A percentile compares a stretch with the other conserved stretches of the same genome.
These are phyloP conservation scores for Semibalanus balanoides DNA, from an alignment of 1,140 invertebrate genomes.

Conservation along the genomic window DNA sequence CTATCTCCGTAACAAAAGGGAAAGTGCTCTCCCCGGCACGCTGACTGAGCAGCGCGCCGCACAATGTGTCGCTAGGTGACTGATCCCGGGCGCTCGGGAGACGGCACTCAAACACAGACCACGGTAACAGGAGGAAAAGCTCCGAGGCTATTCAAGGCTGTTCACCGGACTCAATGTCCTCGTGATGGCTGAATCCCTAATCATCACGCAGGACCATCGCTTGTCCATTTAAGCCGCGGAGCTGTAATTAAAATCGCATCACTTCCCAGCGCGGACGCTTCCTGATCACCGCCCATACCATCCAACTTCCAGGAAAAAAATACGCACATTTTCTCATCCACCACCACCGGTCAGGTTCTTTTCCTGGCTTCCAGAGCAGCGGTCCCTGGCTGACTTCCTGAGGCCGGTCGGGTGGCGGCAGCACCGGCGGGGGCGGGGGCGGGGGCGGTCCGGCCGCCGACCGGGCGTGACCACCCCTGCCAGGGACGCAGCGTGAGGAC, in stretches of 20 bases:
- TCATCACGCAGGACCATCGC: background rate
- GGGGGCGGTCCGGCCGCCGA: background rate
- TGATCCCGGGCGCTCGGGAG: background rate
- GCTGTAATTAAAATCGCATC: background rate
- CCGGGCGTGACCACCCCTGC: constrained; percentile 5
- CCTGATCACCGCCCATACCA: background rate
- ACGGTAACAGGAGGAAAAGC: background rate
- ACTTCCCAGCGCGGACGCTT: background rate
- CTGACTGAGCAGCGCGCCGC: background rate
- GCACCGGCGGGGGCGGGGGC: too few species aligned
- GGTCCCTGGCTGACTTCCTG: too few species aligned
- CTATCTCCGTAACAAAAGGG: background rate
- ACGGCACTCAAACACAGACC: background rate
- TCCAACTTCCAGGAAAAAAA: background rate
- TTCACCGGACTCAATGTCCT: too few species aligned
- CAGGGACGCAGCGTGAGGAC: background rate
- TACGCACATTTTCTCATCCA: too few species aligned
- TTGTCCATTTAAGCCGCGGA: background rate
- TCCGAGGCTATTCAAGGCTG: background rate
- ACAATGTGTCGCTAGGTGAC: background rate
- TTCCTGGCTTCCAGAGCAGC: too few species aligned
- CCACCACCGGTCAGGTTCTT: too few species aligned
- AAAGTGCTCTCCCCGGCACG: background rate
- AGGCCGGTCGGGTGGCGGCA: too few species aligned
- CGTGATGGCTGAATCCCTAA: background rate